phyloP scores from a whole-genome alignment of 2,113 vertebrate species.

The Syrmaticus mikado region DNA sequence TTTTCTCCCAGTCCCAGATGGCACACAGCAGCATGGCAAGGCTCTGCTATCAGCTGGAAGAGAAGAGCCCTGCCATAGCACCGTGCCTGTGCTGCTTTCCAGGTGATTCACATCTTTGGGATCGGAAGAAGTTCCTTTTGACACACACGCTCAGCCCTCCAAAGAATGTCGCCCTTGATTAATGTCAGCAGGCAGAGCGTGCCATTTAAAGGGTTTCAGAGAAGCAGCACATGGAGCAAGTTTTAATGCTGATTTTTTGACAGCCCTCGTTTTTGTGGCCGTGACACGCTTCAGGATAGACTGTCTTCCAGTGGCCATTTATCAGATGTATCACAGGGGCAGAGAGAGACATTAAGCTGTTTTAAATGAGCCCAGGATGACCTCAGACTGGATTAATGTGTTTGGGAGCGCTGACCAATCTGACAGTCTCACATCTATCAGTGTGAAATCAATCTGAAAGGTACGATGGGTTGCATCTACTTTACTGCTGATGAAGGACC shows the following conservation, averaged over 20 bases:
- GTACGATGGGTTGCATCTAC: neutral
- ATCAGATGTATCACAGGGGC: conserved; percentile 35
- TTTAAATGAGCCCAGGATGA: conserved; percentile 58
- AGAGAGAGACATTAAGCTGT: conserved; percentile 21
- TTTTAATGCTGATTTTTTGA: conserved; percentile 56
- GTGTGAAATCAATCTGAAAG: conserved; percentile 48
- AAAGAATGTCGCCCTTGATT: conserved; percentile 8
- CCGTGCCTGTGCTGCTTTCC: neutral
- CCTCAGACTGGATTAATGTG: conserved; percentile 55
- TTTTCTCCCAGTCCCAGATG: neutral
- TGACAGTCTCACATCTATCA: conserved; percentile 52
- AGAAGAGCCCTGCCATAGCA: neutral
- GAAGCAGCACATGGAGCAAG: neutral
- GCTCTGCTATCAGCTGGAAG: neutral
- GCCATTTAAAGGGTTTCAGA: conserved; percentile 17
- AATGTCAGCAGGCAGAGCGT: conserved; percentile 37
- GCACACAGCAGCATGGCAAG: too few relatives aligned
- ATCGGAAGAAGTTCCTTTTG: conserved; percentile 28
- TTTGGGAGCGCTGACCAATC: conserved; percentile 30
- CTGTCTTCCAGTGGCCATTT: conserved; percentile 22
- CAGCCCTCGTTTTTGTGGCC: conserved; percentile 52
- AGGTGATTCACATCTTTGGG: neutral
- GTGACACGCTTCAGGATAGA: conserved; percentile 15
- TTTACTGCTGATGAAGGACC: conserved; percentile 7
- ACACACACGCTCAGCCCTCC: neutral